These are phyloP conservation scores for Cecropterus lyciades DNA, from an alignment of 1,140 invertebrate species.

Conservation along the genomic window DNA sequence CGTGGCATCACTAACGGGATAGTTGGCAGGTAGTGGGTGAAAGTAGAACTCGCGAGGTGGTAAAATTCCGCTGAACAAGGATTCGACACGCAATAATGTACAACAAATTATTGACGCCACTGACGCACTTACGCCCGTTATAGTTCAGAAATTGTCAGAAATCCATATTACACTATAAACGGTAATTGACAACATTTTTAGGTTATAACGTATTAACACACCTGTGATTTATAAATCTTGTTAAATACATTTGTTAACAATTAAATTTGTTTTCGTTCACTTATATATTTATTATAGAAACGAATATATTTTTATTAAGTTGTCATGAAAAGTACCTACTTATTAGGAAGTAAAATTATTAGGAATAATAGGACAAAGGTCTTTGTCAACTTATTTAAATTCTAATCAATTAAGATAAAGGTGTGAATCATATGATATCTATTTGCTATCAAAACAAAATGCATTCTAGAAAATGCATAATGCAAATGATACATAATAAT, in stretches of 20 bases:
- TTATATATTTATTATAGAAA: no score
- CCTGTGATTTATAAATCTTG: no score
- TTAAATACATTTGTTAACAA: no score
- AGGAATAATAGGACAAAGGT: background rate
- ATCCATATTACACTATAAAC: no score
- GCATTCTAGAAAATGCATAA: no score
- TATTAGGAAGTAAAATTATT: background rate
- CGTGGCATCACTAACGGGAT: constrained; percentile 42
- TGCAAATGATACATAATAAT: no score
- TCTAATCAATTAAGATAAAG: background rate
- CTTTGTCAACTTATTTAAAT: background rate
- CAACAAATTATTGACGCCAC: constrained; percentile 6
- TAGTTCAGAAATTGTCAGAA: background rate
- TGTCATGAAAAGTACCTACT: background rate
- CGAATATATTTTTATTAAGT: no score
- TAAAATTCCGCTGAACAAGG: constrained; percentile 24
- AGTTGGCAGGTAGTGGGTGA: constrained; percentile 34
- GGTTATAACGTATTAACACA: no score
- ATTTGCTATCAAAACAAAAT: no score
- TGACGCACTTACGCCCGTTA: background rate
- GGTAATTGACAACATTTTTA: no score
- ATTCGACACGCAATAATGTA: constrained; percentile 8
- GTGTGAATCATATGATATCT: no score
- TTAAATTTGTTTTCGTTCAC: no score
- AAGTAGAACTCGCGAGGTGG: constrained; percentile 36